These are phyloP conservation scores for Taeniopygia guttata DNA, from an alignment of 2,797 vertebrate genomes.

Conservation along the genomic window DNA sequence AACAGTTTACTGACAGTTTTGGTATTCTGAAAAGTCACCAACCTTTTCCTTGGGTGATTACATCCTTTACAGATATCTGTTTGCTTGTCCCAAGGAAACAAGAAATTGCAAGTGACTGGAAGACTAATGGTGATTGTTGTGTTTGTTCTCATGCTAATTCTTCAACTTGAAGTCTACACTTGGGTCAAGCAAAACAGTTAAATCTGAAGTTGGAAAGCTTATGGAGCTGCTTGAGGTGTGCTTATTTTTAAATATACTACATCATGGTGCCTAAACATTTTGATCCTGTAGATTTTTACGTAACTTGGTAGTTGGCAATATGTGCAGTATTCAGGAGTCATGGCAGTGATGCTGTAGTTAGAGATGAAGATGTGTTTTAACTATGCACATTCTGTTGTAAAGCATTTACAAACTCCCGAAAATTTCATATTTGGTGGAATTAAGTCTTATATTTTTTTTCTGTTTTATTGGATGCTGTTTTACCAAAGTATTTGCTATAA, in stretches of 20 bases:
- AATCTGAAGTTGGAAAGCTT: neutral
- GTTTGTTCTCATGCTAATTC: neutral
- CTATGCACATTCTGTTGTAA: neutral
- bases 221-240: neutral
- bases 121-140: neutral
- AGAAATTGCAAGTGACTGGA: neutral
- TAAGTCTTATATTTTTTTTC: neutral
- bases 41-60: neutral
- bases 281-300: neutral
- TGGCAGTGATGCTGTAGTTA: neutral
- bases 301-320: neutral
- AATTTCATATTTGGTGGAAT: neutral
- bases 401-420: neutral
- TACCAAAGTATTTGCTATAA: neutral
- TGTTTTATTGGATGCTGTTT: neutral
- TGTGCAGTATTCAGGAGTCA: neutral
- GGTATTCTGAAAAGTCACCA: neutral
- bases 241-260: neutral
- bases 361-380: neutral
- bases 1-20: neutral
- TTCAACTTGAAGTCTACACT: neutral
- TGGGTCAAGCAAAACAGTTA: neutral
- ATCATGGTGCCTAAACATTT: neutral
- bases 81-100: neutral
- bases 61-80: neutral